Conservation (phyloP, 2,888 invertebrate species). For the Drosophila meridionalis region DNA sequence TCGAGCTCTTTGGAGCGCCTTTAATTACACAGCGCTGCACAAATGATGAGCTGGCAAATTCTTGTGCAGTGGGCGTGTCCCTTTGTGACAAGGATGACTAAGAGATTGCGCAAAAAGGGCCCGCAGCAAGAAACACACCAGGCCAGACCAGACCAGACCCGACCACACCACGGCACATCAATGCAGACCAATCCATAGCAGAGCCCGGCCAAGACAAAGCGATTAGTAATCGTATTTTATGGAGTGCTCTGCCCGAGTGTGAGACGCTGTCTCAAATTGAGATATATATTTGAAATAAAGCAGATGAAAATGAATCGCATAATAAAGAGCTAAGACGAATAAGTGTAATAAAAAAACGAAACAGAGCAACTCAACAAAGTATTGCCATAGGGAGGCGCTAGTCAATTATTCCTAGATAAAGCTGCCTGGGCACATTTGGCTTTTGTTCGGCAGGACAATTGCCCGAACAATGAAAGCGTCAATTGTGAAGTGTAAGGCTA, state of each 20-base stretch:
- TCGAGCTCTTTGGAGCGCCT: slow-evolving; percentile 69
- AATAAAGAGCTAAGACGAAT: slow-evolving; percentile 64
- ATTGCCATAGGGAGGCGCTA: not conserved
- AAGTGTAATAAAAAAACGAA: slow-evolving; percentile 60
- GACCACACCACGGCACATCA: slow-evolving; percentile 7
- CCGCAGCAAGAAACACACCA: slow-evolving; percentile 53
- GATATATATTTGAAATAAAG: slow-evolving; percentile 70
- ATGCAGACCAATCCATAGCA: slow-evolving; percentile 15
- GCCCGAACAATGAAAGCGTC: slow-evolving; percentile 48
- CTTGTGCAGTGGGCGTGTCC: slow-evolving; percentile 57
- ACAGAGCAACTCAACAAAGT: slow-evolving; percentile 1
- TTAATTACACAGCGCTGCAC: slow-evolving; percentile 75
- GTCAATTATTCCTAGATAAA: slow-evolving; percentile 14
- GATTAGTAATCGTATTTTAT: slow-evolving; percentile 71
- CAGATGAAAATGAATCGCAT: slow-evolving; percentile 71
- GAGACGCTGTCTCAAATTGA: slow-evolving; percentile 56
- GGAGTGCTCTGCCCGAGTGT: slow-evolving; percentile 39
- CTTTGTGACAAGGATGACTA: slow-evolving; percentile 58
- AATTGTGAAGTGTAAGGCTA: slow-evolving; percentile 36
- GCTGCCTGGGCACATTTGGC: slow-evolving; percentile 22
- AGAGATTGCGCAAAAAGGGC: slow-evolving; percentile 72
- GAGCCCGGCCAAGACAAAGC: slow-evolving; percentile 60
- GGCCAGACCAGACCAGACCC: slow-evolving; percentile 4
- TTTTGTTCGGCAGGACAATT: slow-evolving; percentile 41
- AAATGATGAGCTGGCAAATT: slow-evolving; percentile 77